Evolutionary conservation across 1,140 invertebrate species (phyloP).

Genomic region (Charaxes varanes): DNA sequence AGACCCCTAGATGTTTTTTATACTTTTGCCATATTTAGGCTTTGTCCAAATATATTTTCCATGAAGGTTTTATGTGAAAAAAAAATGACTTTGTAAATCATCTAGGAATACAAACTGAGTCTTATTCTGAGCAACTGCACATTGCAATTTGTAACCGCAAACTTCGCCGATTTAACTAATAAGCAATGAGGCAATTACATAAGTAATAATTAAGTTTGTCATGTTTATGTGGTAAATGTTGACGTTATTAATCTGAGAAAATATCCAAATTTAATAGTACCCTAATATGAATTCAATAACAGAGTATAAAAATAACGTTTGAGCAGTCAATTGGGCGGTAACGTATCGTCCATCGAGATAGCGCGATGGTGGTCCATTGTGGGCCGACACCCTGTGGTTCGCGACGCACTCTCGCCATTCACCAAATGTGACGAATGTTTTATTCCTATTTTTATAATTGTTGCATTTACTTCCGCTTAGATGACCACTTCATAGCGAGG

Average conservation of each 20-base stretch:
- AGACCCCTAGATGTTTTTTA: no score
- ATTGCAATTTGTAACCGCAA: no score
- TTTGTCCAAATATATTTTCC: no score
- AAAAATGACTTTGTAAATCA: no score
- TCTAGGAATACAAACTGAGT: no score
- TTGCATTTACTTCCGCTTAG: slow-evolving; percentile 50
- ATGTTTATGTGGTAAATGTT: neutral
- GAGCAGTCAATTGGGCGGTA: slow-evolving; percentile 70
- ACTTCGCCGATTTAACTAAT: no score
- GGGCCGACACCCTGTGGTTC: slow-evolving; percentile 47
- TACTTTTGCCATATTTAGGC: no score
- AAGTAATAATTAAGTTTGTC: slow-evolving; percentile 10
- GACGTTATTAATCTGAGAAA: slow-evolving; percentile 4
- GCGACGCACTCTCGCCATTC: slow-evolving; percentile 29
- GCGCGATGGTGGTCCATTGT: slow-evolving; percentile 67
- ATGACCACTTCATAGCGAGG: slow-evolving; percentile 42
- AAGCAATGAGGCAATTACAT: no score
- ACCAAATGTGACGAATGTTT: slow-evolving; percentile 49
- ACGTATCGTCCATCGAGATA: slow-evolving; percentile 69
- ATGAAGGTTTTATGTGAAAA: no score
- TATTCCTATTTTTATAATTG: slow-evolving; percentile 61
- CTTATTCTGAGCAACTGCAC: no score
- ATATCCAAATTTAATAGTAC: slow-evolving; percentile 13
- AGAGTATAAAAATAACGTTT: slow-evolving; percentile 70
- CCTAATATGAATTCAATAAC: slow-evolving; percentile 57